Evolutionary conservation across 2,888 invertebrate genomes (phyloP).

Genomic region (Drosophila anceps): DNA sequence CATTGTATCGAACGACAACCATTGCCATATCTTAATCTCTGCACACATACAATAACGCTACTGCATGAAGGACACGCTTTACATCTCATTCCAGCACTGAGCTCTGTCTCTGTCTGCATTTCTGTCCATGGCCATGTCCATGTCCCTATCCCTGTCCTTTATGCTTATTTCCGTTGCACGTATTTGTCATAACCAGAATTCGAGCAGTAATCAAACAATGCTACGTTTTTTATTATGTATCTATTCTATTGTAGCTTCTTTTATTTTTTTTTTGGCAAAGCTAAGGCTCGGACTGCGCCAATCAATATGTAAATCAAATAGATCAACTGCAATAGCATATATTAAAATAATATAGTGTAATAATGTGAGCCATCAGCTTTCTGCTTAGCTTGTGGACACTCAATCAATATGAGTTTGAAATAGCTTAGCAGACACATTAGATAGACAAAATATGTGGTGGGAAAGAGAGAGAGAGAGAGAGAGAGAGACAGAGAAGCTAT

Average conservation of each 20-base stretch:
- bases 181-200: constrained; percentile 47
- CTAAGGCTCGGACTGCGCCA: constrained; percentile 15
- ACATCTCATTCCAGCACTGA: constrained; percentile 17
- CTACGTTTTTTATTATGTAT: constrained; percentile 52
- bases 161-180: constrained; percentile 44
- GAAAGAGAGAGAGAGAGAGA: neutral
- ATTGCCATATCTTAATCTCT: constrained; percentile 38
- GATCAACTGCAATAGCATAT: neutral
- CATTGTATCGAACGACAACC: constrained; percentile 55
- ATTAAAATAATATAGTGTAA: constrained; percentile 6
- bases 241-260: constrained; percentile 26
- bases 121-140: neutral
- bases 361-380: constrained; percentile 2
- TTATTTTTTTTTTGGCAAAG: neutral
- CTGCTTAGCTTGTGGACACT: neutral
- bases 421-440: neutral
- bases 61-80: constrained; percentile 37
- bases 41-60: constrained; percentile 8
- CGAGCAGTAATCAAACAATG: constrained; percentile 61
- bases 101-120: neutral
- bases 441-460: too few relatives aligned
- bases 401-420: neutral
- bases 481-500: neutral
- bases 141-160: constrained; percentile 11
- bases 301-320: constrained; percentile 24